These are phyloP conservation scores for Erebia ligea DNA, from an alignment of 2,888 invertebrate species.

Conservation along the genomic window DNA sequence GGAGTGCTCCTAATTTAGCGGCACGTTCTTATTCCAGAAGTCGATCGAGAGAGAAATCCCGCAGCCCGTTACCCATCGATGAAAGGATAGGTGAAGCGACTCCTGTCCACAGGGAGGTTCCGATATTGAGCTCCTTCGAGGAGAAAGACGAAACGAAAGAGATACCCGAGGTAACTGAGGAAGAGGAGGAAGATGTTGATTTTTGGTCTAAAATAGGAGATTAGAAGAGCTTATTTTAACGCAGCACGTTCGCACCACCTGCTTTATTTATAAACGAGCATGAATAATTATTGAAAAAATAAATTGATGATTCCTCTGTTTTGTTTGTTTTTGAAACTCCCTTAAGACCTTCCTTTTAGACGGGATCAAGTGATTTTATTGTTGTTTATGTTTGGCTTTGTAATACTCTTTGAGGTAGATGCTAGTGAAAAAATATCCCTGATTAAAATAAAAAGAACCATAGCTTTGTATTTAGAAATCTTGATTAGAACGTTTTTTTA, in stretches of 20 bases:
- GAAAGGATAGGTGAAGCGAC: constrained; percentile 50
- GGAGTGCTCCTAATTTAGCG: constrained; percentile 78
- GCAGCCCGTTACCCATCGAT: constrained; percentile 62
- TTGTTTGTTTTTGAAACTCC: constrained; percentile 65
- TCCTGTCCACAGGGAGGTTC: constrained; percentile 52
- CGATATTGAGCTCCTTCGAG: constrained; percentile 72
- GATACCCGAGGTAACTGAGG: constrained; percentile 64
- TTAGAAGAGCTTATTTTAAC: constrained; percentile 61
- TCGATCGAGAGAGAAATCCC: constrained; percentile 73
- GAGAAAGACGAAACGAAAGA: constrained; percentile 66
- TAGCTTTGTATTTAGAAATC: too few relatives aligned
- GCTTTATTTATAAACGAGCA: constrained; percentile 62
- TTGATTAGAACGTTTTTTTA: too few relatives aligned
- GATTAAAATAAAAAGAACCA: neutral
- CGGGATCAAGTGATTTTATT: constrained; percentile 49
- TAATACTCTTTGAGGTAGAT: neutral
- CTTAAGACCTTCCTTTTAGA: constrained; percentile 58
- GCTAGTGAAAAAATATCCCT: neutral
- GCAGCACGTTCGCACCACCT: constrained; percentile 62
- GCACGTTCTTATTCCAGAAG: constrained; percentile 82
- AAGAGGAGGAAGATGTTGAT: constrained; percentile 70
- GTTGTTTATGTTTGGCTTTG: constrained; percentile 64
- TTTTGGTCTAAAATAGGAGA: constrained; percentile 77
- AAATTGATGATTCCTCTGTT: constrained; percentile 64
- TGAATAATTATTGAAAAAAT: constrained; percentile 71